These are phyloP conservation scores for Oncorhynchus clarkii DNA, from an alignment of 2,113 vertebrate species.

Conservation along the genomic window DNA sequence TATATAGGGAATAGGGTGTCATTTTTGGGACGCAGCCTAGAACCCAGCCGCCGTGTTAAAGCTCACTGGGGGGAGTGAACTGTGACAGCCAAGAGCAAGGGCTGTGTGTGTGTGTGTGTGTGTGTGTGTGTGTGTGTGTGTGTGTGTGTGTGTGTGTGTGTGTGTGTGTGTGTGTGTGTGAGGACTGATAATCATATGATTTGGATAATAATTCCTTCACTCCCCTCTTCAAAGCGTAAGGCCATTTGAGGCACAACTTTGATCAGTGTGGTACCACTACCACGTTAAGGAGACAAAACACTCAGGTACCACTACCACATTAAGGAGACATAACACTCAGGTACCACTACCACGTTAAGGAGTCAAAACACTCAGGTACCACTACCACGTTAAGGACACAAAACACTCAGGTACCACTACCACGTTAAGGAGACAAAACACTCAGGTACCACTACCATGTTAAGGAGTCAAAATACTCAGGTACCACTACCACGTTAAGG, in stretches of 20 bases:
- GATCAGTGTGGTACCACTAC: background rate
- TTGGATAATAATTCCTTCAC: slow-evolving; percentile 26
- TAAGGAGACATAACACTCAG: no score
- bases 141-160: background rate
- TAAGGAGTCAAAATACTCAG: no score
- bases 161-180: background rate
- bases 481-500: no score
- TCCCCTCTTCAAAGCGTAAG: slow-evolving; percentile 7
- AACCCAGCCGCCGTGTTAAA: slow-evolving; percentile 25
- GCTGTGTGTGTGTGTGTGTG: background rate
- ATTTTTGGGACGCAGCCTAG: background rate
- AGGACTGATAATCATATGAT: slow-evolving; percentile 28
- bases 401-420: no score
- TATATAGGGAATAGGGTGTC: no score
- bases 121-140: background rate
- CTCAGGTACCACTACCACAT: no score
- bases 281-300: no score
- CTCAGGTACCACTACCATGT: no score
- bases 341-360: no score
- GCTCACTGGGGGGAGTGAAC: background rate
- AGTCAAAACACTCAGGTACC: no score
- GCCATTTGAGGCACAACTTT: background rate
- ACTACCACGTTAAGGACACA: no score
- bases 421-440: no score
- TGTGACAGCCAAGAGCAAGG: slow-evolving; percentile 15